A percentile compares a stretch with the other conserved stretches of the same genome.
phyloP scores from a whole-genome alignment of 2,113 vertebrate species.

The Synchiropus splendidus region DNA sequence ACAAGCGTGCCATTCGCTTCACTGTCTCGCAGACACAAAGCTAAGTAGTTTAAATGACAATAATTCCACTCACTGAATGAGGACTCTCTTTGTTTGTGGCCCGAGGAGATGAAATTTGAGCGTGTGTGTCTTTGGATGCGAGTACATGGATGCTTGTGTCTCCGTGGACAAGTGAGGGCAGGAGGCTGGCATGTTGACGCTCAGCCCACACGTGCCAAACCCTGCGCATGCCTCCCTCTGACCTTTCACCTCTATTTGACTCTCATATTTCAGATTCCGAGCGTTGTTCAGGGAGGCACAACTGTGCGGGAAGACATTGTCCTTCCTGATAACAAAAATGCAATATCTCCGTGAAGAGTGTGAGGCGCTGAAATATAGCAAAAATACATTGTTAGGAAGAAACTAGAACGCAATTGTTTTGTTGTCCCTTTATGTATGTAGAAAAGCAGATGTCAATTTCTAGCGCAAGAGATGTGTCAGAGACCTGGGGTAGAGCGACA shows the following conservation, averaged over 20 bases:
- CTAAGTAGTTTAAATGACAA: too few relatives aligned
- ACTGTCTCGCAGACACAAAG: too few relatives aligned
- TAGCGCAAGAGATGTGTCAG: too few relatives aligned
- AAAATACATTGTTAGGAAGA: too few relatives aligned
- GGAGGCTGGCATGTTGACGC: slow-evolving; percentile 45
- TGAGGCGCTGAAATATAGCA: too few relatives aligned
- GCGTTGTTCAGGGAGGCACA: slow-evolving; percentile 31
- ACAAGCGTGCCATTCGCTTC: too few relatives aligned
- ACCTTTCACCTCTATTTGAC: slow-evolving; percentile 53
- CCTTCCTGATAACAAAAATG: slow-evolving; percentile 1
- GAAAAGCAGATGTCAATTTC: too few relatives aligned
- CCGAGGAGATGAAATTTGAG: slow-evolving; percentile 29
- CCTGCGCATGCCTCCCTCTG: slow-evolving; percentile 28
- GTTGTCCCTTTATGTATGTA: too few relatives aligned
- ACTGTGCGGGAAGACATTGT: slow-evolving; percentile 13
- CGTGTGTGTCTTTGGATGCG: slow-evolving; percentile 7
- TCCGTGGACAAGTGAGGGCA: slow-evolving; percentile 37
- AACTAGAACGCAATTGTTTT: too few relatives aligned
- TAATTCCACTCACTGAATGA: slow-evolving; percentile 27
- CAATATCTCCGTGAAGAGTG: too few relatives aligned
- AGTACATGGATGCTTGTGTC: slow-evolving; percentile 26
- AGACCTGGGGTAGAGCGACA: too few relatives aligned
- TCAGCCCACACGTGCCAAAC: slow-evolving; percentile 48
- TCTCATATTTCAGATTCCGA: slow-evolving; percentile 59
- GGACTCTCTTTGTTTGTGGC: slow-evolving; percentile 43